Evolutionary conservation across 2,888 invertebrate species (phyloP), one percentile per base, ranked within the genome.

Genomic region (Campaea margaritaria): DNA sequence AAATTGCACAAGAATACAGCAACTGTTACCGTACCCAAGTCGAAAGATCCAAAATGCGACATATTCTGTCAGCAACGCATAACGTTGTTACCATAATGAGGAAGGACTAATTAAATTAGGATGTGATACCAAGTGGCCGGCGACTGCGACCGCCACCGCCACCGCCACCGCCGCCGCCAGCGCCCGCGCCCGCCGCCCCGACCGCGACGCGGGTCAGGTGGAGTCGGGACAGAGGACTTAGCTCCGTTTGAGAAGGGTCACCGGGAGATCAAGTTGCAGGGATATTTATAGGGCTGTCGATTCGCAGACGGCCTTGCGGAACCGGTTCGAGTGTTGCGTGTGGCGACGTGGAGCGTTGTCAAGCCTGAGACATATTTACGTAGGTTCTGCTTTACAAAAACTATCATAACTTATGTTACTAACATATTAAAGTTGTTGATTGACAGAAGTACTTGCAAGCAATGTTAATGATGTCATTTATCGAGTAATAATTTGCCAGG

Each of bases 181-280:
- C 14, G 8, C 2, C 31, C 50, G 34, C 16, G 10, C 16, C 16
- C 45, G 45, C 16, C 13, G 34, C 36, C 4, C 1, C 31, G 4
- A 5, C 21, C 21, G 21, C 21, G 9, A 21, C 31, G 31, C 4
- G 1, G 31, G 31, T 31, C 31, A 10, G 4, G 10, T 9, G 31
- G 8, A 15, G 43, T n/a, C 42, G 21, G 13, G 21, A 34, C n/a
- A 11, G 15, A 15, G 36, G 36, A 28, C 13, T 28, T 21, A 11
- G 14, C 54, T 36, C 21, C 34, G 8, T 28, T 41, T 48, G 48
- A 55, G 48, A 39, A 48, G 48, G 52, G 55, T 48, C 48, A 11
- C 9, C 36, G 21, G 11, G 42, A 11, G 16, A 16, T 41, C 53
- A n/a, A 21, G 36, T 51, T 36, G 42, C 21, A 39, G 15, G 38